phyloP scores from a whole-genome alignment of 2,888 invertebrate species.

The Thelaira solivaga region DNA sequence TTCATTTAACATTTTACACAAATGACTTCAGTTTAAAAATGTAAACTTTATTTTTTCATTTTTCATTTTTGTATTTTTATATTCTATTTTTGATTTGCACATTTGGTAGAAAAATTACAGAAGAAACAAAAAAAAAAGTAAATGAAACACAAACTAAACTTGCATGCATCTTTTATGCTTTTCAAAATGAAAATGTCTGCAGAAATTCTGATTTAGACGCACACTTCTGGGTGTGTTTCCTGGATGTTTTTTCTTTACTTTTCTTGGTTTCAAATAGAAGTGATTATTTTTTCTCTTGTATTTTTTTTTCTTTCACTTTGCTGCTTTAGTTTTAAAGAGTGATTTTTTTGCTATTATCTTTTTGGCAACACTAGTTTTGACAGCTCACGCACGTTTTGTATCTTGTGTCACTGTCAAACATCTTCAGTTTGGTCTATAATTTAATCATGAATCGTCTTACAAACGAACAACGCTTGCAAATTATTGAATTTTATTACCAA shows the following conservation, averaged over 20 bases:
- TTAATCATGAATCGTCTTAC: too few relatives aligned
- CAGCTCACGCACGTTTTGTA: too few relatives aligned
- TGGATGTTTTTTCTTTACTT: not conserved
- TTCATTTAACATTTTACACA: conserved; percentile 54
- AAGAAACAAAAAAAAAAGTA: not conserved
- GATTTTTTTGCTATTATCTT: too few relatives aligned
- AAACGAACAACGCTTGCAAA: too few relatives aligned
- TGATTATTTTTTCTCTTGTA: not conserved
- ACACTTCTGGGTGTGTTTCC: not conserved
- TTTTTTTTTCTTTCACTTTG: not conserved
- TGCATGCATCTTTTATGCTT: conserved; percentile 22
- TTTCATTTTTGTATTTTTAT: not conserved
- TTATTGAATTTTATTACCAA: too few relatives aligned
- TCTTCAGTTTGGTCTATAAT: too few relatives aligned
- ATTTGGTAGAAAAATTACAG: conserved; percentile 24
- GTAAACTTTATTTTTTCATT: not conserved
- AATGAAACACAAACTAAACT: not conserved
- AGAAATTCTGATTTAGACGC: conserved; percentile 16
- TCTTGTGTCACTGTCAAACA: too few relatives aligned
- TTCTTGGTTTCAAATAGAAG: not conserved
- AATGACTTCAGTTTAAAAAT: conserved; percentile 49
- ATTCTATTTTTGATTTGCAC: conserved; percentile 18
- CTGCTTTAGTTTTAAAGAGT: too few relatives aligned
- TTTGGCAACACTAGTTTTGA: too few relatives aligned
- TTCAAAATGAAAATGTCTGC: conserved; percentile 5